Percentiles rank a stretch among this genome's conserved stretches.
phyloP scores from a whole-genome alignment of 2,797 vertebrate species.

The Peromyscus melanophrys region DNA sequence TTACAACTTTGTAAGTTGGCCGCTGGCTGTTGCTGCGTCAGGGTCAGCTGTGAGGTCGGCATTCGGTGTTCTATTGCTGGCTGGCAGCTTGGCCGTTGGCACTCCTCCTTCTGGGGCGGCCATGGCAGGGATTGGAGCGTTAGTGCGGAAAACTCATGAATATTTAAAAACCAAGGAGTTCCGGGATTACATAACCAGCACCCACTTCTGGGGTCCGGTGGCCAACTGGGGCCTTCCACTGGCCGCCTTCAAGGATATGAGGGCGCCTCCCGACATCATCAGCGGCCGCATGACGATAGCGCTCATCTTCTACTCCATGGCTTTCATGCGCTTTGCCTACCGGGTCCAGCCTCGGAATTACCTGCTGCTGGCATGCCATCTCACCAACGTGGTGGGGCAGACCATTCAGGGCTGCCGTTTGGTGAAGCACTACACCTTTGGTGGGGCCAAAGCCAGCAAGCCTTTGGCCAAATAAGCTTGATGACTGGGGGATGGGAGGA shows the following conservation, averaged over 20 bases:
- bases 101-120: accelerated
- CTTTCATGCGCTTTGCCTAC: conserved; percentile 76
- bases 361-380: conserved; percentile 68
- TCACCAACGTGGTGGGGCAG: conserved; percentile 69
- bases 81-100: accelerated
- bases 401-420: conserved; percentile 46
- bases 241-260: conserved; percentile 70
- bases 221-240: conserved; percentile 74
- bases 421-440: not conserved
- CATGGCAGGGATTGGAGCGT: not conserved
- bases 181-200: conserved; percentile 68
- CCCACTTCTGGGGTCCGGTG: conserved; percentile 79
- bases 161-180: conserved; percentile 69
- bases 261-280: conserved; percentile 32
- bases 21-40: accelerated
- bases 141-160: not conserved
- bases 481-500: not conserved
- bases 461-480: not conserved
- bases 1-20: not conserved
- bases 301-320: conserved; percentile 64
- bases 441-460: accelerated
- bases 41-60: accelerated
- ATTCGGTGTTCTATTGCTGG: accelerated
- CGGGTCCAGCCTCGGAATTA: conserved; percentile 70
- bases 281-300: conserved; percentile 63